Percentiles rank a stretch among this genome's conserved stretches.
Evolutionary conservation across 2,113 vertebrate genomes (phyloP).

Genomic region (Cyanistes caeruleus): DNA sequence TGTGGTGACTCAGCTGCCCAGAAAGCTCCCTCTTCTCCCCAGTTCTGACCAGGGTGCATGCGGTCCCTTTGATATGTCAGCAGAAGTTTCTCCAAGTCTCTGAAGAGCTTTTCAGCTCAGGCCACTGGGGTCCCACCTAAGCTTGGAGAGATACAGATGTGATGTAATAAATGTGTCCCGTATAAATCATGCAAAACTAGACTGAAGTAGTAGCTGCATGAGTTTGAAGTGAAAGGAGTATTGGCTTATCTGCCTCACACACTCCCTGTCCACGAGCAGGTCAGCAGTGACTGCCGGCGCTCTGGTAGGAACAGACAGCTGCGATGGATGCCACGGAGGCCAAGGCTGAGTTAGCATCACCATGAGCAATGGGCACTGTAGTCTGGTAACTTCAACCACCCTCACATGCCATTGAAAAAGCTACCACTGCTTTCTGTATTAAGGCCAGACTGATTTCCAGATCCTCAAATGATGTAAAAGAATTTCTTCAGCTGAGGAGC

Average conservation of each 20-base stretch:
- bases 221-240: neutral
- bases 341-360: neutral
- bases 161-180: accelerated
- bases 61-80: neutral
- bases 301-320: neutral
- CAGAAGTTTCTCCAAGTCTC: neutral
- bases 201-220: neutral
- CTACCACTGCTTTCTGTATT: neutral
- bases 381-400: neutral
- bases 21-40: neutral
- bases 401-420: neutral
- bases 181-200: neutral
- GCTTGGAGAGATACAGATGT: neutral
- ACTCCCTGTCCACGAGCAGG: neutral
- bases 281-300: neutral
- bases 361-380: neutral
- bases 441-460: neutral
- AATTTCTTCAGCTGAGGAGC: neutral
- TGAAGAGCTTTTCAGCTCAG: neutral
- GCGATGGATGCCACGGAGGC: neutral
- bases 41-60: neutral
- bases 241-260: neutral
- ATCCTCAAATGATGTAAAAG: neutral
- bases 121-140: neutral
- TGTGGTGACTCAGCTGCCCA: neutral